Evolutionary conservation across 2,888 invertebrate genomes (phyloP).

Genomic region (Tortrix viridana): DNA sequence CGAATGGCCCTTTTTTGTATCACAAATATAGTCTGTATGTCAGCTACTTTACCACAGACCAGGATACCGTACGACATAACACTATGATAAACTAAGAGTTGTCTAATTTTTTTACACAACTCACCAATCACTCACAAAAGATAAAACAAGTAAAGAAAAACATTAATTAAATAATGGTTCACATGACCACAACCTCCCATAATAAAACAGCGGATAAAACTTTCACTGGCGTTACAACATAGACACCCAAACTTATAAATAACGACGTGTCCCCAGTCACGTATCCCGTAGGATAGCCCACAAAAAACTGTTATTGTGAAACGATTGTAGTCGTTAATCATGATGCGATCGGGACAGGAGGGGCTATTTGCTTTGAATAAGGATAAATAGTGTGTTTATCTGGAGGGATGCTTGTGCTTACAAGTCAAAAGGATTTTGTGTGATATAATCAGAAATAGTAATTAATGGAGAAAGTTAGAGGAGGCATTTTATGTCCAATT

Average conservation of each 20-base stretch:
- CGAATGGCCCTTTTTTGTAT: no score
- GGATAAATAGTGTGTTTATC: not conserved
- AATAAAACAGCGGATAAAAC: not conserved
- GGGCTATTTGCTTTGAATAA: constrained; percentile 10
- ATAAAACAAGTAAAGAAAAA: no score
- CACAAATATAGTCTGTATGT: no score
- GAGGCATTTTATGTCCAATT: not conserved
- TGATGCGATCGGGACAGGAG: constrained; percentile 5
- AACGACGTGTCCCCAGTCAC: constrained; percentile 6
- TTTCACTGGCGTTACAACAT: not conserved
- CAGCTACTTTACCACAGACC: no score
- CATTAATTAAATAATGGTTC: no score
- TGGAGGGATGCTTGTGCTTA: not conserved
- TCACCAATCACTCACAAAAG: no score
- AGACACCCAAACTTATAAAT: not conserved
- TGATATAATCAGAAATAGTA: not conserved
- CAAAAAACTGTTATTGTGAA: constrained; percentile 14
- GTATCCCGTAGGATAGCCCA: constrained; percentile 2
- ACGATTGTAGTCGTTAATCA: constrained; percentile 11
- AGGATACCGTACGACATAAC: no score
- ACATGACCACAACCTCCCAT: no score
- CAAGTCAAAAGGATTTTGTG: not conserved
- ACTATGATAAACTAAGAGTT: no score
- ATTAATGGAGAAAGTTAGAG: not conserved
- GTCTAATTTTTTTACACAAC: no score